phyloP scores from a whole-genome alignment of 2,888 invertebrate genomes.

The Scotopteryx bipunctaria region DNA sequence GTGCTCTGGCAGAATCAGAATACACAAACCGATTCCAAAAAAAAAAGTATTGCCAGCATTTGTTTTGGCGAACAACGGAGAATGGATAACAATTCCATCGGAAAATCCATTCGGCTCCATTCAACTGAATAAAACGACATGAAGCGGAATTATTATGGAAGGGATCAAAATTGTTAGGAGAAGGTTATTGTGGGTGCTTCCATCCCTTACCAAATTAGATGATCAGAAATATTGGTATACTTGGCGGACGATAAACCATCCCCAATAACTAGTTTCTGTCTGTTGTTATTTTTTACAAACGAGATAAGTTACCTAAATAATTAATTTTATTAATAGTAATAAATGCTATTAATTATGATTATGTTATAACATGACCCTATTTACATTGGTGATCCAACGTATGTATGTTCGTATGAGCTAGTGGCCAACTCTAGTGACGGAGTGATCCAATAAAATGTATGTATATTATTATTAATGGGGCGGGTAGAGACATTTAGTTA shows the following conservation, averaged over 20 bases:
- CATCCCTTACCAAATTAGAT: slow-evolving; percentile 33
- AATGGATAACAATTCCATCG: slow-evolving; percentile 71
- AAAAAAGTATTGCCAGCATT: slow-evolving; percentile 17
- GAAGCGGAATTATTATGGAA: slow-evolving; percentile 71
- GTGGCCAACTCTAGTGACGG: no score
- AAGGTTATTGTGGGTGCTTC: slow-evolving; percentile 48
- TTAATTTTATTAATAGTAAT: neutral
- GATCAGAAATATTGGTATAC: slow-evolving; percentile 17
- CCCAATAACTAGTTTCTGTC: slow-evolving; percentile 3
- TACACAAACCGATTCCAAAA: slow-evolving; percentile 22
- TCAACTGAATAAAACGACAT: slow-evolving; percentile 75
- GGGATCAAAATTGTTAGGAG: slow-evolving; percentile 49
- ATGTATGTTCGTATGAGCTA: no score
- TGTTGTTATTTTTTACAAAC: neutral
- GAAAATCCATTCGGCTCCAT: slow-evolving; percentile 71
- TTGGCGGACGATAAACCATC: slow-evolving; percentile 10
- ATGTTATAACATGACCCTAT: no score
- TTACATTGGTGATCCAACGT: no score
- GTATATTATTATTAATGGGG: no score
- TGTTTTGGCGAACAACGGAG: slow-evolving; percentile 24
- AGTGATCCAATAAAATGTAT: no score
- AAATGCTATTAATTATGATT: no score
- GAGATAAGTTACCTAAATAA: neutral
- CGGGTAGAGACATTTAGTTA: no score
- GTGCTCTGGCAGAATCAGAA: slow-evolving; percentile 7